A percentile compares a stretch with the other conserved stretches of the same genome.
phyloP scores from a whole-genome alignment of 1,140 invertebrate species.

The Bombus ignitus region DNA sequence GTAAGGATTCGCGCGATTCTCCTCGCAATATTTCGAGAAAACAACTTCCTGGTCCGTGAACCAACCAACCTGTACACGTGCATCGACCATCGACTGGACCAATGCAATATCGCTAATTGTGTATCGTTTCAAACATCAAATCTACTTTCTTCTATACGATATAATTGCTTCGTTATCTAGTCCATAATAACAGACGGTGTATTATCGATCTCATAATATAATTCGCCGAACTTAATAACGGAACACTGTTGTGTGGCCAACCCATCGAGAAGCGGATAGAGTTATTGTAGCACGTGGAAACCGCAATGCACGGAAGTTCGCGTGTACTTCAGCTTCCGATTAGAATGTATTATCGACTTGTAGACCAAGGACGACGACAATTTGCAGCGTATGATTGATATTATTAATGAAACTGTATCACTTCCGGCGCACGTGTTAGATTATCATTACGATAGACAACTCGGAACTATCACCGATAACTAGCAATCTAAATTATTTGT shows the following conservation, averaged over 20 bases:
- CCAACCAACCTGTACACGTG: too few species aligned
- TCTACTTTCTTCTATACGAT: background rate
- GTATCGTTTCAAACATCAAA: background rate
- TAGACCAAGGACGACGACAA: background rate
- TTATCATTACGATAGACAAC: background rate
- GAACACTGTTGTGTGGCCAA: background rate
- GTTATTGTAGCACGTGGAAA: conserved; percentile 15
- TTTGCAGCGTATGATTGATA: conserved; percentile 19
- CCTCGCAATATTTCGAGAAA: too few species aligned
- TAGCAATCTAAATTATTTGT: too few species aligned
- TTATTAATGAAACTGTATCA: conserved; percentile 10
- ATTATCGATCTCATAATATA: conserved; percentile 17
- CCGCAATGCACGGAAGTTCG: conserved; percentile 1
- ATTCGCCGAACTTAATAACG: conserved; percentile 32
- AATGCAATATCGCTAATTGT: background rate
- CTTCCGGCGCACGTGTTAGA: background rate
- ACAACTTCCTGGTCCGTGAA: too few species aligned
- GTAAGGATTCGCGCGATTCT: too few species aligned
- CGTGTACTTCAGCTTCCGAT: background rate
- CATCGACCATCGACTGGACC: too few species aligned
- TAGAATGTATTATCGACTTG: conserved; percentile 7
- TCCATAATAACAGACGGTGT: background rate
- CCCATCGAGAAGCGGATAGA: background rate
- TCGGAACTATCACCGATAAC: background rate
- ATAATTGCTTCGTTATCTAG: conserved; percentile 38